Conservation (phyloP, 2,113 vertebrate species). For the Glaucidium brasilianum region DNA sequence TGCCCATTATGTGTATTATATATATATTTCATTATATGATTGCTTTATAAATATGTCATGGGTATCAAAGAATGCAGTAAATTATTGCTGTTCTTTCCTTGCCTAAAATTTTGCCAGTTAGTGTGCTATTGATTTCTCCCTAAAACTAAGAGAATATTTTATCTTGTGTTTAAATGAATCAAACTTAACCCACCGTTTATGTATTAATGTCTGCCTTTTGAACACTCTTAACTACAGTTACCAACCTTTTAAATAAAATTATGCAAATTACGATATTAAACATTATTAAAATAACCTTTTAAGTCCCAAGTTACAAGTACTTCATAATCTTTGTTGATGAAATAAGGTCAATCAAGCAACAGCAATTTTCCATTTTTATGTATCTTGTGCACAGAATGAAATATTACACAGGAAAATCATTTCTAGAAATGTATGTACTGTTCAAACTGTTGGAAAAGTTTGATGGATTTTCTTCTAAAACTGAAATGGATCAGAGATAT, state of each 20-base stretch:
- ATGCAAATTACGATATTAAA: background rate
- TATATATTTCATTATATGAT: background rate
- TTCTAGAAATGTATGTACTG: background rate
- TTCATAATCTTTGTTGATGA: background rate
- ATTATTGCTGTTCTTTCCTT: background rate
- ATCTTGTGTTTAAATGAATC: background rate
- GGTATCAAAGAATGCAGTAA: background rate
- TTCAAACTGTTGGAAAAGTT: background rate
- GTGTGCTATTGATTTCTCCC: background rate
- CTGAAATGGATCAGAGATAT: background rate
- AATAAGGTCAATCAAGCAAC: background rate
- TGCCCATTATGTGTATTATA: background rate
- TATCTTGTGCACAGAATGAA: background rate
- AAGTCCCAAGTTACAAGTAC: background rate
- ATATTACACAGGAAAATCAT: background rate
- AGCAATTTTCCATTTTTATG: background rate
- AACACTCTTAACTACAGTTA: background rate
- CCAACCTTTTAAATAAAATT: background rate
- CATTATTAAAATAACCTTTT: background rate
- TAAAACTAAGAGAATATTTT: background rate
- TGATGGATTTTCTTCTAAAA: slow-evolving; percentile 2
- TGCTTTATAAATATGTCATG: background rate
- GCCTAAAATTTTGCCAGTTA: background rate
- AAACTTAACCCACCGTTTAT: background rate
- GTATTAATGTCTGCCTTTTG: background rate